A percentile compares a stretch with the other conserved stretches of the same genome.
Evolutionary conservation across 2,888 invertebrate species (phyloP).

Genomic region (Drosophila mulleri): DNA sequence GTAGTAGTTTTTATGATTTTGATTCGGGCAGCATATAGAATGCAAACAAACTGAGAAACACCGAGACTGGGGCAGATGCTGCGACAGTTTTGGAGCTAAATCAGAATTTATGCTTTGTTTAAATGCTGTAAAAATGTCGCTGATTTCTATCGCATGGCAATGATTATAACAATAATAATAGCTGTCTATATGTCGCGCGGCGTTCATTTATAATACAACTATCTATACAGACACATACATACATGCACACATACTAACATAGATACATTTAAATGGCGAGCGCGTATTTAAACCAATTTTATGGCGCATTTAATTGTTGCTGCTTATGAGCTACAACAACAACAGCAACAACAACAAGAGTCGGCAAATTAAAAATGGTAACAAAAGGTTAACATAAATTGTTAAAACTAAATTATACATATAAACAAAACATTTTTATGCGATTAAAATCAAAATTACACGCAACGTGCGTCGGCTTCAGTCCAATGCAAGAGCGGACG

Average conservation of each 20-base stretch:
- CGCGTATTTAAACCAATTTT: slow-evolving; percentile 77
- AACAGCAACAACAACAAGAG: slow-evolving; percentile 23
- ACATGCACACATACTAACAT: slow-evolving; percentile 11
- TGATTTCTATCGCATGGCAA: slow-evolving; percentile 79
- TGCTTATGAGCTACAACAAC: slow-evolving; percentile 66
- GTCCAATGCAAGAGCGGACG: slow-evolving; percentile 19
- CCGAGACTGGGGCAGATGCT: slow-evolving; percentile 29
- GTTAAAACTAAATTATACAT: slow-evolving; percentile 81
- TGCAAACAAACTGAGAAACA: neutral
- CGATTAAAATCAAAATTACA: slow-evolving; percentile 84
- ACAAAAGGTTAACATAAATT: slow-evolving; percentile 81
- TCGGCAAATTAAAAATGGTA: slow-evolving; percentile 74
- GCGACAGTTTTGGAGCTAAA: slow-evolving; percentile 76
- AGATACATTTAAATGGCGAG: slow-evolving; percentile 34
- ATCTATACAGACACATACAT: slow-evolving; percentile 11
- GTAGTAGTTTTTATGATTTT: slow-evolving; percentile 57
- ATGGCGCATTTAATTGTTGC: slow-evolving; percentile 81
- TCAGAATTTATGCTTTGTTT: slow-evolving; percentile 82
- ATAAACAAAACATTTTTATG: slow-evolving; percentile 79
- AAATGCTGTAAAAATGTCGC: slow-evolving; percentile 83
- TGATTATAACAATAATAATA: slow-evolving; percentile 75
- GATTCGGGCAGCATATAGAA: slow-evolving; percentile 41
- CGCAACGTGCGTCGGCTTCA: slow-evolving; percentile 82
- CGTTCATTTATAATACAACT: slow-evolving; percentile 46
- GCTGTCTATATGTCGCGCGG: slow-evolving; percentile 69